Evolutionary conservation across 2,797 vertebrate species (phyloP).

Genomic region (Pseudomugil tenellus): DNA sequence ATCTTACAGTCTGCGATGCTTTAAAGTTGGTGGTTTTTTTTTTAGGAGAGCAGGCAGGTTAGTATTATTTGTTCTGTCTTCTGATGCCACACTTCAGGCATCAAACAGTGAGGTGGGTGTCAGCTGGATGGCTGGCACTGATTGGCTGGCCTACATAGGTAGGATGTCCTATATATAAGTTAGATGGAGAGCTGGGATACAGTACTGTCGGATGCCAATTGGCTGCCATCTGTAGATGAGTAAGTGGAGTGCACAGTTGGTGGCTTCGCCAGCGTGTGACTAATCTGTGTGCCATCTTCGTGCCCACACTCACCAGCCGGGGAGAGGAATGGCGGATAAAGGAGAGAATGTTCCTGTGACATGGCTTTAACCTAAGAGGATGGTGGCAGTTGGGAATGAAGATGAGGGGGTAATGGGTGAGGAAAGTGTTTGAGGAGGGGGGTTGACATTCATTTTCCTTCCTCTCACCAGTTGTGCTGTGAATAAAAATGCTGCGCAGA

Average conservation of each 20-base stretch:
- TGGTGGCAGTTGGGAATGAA: conserved; percentile 26
- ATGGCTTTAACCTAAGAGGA: conserved; percentile 67
- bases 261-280: conserved; percentile 68
- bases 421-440: conserved; percentile 1
- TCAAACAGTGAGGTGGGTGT: conserved; percentile 53
- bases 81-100: conserved; percentile 50
- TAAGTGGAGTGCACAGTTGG: conserved; percentile 62
- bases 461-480: conserved; percentile 66
- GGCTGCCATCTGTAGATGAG: conserved; percentile 76
- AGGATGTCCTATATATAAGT: conserved; percentile 70
- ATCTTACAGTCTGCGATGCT: conserved; percentile 55
- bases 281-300: conserved; percentile 75
- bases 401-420: background rate
- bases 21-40: conserved; percentile 36
- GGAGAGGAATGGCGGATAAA: conserved; percentile 25
- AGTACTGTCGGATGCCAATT: conserved; percentile 65
- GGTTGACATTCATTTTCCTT: conserved; percentile 51
- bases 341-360: conserved; percentile 69
- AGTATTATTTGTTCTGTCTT: conserved; percentile 63
- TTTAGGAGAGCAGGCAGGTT: conserved; percentile 59
- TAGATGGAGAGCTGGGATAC: conserved; percentile 55
- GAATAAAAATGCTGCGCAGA: conserved; percentile 75
- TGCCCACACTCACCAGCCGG: conserved; percentile 71
- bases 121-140: conserved; percentile 4
- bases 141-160: conserved; percentile 74